Evolutionary conservation across 2,113 vertebrate species (phyloP).

Genomic region (Myodes glareolus): DNA sequence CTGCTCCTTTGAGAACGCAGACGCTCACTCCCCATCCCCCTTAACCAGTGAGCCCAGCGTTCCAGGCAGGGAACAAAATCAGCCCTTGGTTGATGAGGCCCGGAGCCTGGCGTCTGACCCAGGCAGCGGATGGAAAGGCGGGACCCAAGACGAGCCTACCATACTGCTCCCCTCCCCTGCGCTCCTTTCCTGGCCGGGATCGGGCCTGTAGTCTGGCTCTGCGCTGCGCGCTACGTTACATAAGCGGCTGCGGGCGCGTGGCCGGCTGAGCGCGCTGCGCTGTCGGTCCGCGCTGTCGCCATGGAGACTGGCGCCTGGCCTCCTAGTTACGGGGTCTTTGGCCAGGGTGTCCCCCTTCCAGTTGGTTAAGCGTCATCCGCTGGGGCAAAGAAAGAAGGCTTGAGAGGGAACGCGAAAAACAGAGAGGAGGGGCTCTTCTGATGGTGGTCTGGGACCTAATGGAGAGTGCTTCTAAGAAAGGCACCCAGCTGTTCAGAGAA

Average conservation of each 20-base stretch:
- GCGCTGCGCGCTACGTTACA: slow-evolving; percentile 83
- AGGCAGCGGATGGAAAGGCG: slow-evolving; percentile 36
- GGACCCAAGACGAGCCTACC: background rate
- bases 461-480: background rate
- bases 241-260: slow-evolving; percentile 85
- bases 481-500: background rate
- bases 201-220: slow-evolving; percentile 24
- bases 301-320: slow-evolving; percentile 83
- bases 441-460: background rate
- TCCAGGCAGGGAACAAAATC: slow-evolving; percentile 33
- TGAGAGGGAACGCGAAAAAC: background rate
- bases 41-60: background rate
- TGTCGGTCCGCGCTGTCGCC: slow-evolving; percentile 81
- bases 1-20: slow-evolving; percentile 49
- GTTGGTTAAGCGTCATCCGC: no score
- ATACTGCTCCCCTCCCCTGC: slow-evolving; percentile 58
- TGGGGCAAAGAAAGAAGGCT: background rate
- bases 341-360: background rate
- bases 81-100: background rate
- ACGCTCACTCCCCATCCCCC: slow-evolving; percentile 37
- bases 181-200: background rate
- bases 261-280: slow-evolving; percentile 76
- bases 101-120: slow-evolving; percentile 38
- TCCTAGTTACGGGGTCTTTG: slow-evolving; percentile 59
- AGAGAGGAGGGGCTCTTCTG: background rate